These are phyloP conservation scores for Craterocephalus amniculus DNA, from an alignment of 2,797 vertebrate genomes.

Conservation along the genomic window DNA sequence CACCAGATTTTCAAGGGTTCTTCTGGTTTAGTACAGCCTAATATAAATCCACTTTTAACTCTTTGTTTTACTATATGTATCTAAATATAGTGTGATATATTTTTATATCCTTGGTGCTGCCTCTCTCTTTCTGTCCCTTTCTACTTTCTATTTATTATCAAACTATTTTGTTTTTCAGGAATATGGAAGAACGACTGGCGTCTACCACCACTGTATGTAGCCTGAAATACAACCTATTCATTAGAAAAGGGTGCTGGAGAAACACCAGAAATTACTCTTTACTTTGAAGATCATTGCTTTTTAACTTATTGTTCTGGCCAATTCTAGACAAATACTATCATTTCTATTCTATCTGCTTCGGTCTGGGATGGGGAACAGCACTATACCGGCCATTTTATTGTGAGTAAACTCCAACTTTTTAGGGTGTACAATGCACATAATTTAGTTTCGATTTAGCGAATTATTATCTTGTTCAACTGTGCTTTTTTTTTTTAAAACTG, in stretches of 20 bases:
- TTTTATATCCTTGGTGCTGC: too few species aligned
- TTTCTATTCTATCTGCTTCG: constrained; percentile 77
- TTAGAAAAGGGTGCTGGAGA: background rate
- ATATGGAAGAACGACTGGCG: constrained; percentile 6
- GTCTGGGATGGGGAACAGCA: constrained; percentile 68
- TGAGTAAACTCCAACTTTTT: constrained; percentile 53
- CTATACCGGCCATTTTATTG: constrained; percentile 70
- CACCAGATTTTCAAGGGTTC: constrained; percentile 13
- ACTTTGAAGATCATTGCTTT: background rate
- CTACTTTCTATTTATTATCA: background rate
- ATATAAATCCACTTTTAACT: constrained; percentile 2
- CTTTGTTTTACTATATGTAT: background rate
- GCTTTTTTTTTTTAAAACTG: background rate
- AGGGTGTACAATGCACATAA: background rate
- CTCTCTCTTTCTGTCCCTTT: background rate
- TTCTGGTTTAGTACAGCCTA: background rate
- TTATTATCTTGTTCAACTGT: background rate
- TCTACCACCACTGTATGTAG: constrained; percentile 72
- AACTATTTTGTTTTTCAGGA: constrained; percentile 46
- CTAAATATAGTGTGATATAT: too few species aligned
- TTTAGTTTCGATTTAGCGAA: background rate
- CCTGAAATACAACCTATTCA: background rate
- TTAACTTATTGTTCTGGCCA: constrained; percentile 13
- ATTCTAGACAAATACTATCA: constrained; percentile 79
- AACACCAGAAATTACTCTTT: background rate